These are phyloP conservation scores for Drosophila stalkeri DNA, from an alignment of 2,888 invertebrate species.

Conservation along the genomic window DNA sequence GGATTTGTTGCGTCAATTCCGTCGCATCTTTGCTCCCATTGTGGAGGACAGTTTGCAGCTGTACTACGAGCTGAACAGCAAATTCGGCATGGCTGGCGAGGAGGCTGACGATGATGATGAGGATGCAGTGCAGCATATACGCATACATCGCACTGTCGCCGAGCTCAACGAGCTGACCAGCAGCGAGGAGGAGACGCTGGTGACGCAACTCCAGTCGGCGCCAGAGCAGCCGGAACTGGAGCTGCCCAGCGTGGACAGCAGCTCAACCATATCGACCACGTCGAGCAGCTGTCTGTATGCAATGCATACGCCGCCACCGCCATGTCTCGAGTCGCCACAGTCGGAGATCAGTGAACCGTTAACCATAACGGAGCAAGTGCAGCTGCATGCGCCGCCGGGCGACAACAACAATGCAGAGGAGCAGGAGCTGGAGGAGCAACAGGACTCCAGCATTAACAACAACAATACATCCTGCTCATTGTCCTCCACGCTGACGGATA, in stretches of 20 bases:
- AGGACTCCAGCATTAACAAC: constrained; percentile 71
- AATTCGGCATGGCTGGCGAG: background rate
- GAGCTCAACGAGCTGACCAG: constrained; percentile 71
- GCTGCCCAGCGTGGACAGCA: constrained; percentile 25
- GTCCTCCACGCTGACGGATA: constrained; percentile 83
- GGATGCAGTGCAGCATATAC: constrained; percentile 64
- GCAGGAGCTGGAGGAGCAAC: constrained; percentile 46
- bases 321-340: constrained; percentile 43
- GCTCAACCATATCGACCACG: constrained; percentile 62
- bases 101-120: constrained; percentile 6
- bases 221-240: constrained; percentile 28
- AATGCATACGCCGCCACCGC: constrained; percentile 77
- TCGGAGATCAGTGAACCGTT: constrained; percentile 54
- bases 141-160: constrained; percentile 76
- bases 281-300: constrained; percentile 78
- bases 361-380: constrained; percentile 79
- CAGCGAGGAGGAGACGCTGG: constrained; percentile 65
- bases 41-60: constrained; percentile 62
- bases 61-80: constrained; percentile 74
- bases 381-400: constrained; percentile 65
- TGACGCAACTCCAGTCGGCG: constrained; percentile 52
- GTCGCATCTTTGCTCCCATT: constrained; percentile 69
- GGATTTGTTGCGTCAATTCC: constrained; percentile 73
- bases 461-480: constrained; percentile 83
- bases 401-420: constrained; percentile 39